Conservation (phyloP, 2,113 vertebrate species). For the Hippopotamus amphibius region DNA sequence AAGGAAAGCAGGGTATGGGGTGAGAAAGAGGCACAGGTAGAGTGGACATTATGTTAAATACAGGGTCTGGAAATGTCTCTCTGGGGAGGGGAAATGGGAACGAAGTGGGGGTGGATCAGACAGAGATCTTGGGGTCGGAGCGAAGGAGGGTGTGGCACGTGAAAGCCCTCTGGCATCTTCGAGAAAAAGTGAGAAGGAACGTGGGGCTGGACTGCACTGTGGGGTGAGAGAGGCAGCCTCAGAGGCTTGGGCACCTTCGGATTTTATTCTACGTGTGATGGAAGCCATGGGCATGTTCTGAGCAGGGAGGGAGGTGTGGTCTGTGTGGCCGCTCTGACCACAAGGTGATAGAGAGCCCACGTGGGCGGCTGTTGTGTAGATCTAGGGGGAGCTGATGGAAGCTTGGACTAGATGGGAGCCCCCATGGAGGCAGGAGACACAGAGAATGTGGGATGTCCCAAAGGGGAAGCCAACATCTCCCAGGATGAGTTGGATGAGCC, state of each 20-base stretch:
- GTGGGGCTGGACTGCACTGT: accelerated
- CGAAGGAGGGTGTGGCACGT: accelerated
- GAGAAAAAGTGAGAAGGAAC: background rate
- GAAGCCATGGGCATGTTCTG: too few species aligned
- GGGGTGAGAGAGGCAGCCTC: background rate
- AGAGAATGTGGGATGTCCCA: accelerated
- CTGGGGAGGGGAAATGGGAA: background rate
- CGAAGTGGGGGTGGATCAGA: too few species aligned
- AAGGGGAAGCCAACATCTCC: background rate
- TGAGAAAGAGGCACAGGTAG: background rate
- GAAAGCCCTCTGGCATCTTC: background rate
- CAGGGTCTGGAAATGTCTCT: background rate
- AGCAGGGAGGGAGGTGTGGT: background rate
- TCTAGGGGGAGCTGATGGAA: background rate
- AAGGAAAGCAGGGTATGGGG: background rate
- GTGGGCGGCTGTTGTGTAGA: background rate
- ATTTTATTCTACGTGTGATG: background rate
- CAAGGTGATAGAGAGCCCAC: background rate
- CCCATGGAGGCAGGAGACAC: accelerated
- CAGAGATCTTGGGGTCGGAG: accelerated
- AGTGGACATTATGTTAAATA: background rate
- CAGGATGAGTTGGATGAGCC: background rate
- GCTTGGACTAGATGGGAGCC: too few species aligned
- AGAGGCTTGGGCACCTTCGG: accelerated
- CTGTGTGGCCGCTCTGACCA: too few species aligned